These are phyloP conservation scores for Vanessa cardui DNA, from an alignment of 2,888 invertebrate species.

Conservation along the genomic window DNA sequence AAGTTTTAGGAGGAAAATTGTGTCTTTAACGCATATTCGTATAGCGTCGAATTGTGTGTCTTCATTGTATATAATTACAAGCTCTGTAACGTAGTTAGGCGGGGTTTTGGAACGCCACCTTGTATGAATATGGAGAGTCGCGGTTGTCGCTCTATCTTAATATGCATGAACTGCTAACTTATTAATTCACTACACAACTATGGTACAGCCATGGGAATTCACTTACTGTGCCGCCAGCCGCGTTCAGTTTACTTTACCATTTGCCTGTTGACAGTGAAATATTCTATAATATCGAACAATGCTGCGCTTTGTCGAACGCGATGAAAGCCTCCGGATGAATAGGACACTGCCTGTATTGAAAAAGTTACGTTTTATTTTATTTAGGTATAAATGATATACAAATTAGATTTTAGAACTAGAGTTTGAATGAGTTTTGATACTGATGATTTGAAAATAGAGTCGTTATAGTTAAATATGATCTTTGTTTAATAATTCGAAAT, in stretches of 20 bases:
- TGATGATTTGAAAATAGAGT: no score
- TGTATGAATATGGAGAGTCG: slow-evolving; percentile 64
- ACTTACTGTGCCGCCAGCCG: slow-evolving; percentile 37
- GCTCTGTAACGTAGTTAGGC: slow-evolving; percentile 32
- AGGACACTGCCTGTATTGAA: slow-evolving; percentile 26
- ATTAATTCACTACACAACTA: slow-evolving; percentile 63
- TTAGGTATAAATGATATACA: slow-evolving; percentile 4
- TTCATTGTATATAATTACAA: slow-evolving; percentile 37
- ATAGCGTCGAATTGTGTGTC: slow-evolving; percentile 23
- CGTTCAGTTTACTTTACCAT: slow-evolving; percentile 46
- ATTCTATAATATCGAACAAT: slow-evolving; percentile 43
- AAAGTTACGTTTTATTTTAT: slow-evolving; percentile 22
- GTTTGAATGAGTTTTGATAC: not conserved
- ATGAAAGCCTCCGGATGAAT: slow-evolving; percentile 41
- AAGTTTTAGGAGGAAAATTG: not conserved
- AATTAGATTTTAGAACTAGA: not conserved
- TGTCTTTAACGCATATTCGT: slow-evolving; percentile 2
- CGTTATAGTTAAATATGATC: no score
- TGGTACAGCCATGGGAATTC: slow-evolving; percentile 46
- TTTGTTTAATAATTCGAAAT: no score
- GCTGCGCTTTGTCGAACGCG: slow-evolving; percentile 42
- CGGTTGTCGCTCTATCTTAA: slow-evolving; percentile 57
- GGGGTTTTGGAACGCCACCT: slow-evolving; percentile 31
- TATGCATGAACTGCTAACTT: slow-evolving; percentile 70
- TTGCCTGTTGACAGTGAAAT: slow-evolving; percentile 44